These are phyloP conservation scores for Sarcophaga bullata DNA, from an alignment of 1,140 invertebrate genomes.

Conservation along the genomic window DNA sequence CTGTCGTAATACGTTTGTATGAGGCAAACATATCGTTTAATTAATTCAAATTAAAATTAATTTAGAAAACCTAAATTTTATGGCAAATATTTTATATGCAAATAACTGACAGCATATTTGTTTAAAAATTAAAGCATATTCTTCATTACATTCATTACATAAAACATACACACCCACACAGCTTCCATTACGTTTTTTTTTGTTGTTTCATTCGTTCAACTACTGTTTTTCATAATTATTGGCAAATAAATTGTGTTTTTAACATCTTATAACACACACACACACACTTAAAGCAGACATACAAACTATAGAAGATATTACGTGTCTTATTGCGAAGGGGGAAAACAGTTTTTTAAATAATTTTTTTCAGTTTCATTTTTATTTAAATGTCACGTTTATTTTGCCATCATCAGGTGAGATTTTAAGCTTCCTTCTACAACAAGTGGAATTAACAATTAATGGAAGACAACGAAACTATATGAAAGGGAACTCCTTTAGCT, in stretches of 20 bases:
- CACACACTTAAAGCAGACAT: neutral
- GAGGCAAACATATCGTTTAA: too few species aligned
- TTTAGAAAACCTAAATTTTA: too few species aligned
- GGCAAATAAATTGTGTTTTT: neutral
- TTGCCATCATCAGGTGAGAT: neutral
- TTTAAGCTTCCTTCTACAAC: constrained; percentile 14
- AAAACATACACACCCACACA: neutral
- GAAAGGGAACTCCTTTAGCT: constrained; percentile 6
- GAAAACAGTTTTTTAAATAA: too few species aligned
- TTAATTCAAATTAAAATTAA: too few species aligned
- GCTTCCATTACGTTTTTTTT: neutral
- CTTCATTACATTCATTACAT: too few species aligned
- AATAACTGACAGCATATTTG: too few species aligned
- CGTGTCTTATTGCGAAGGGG: neutral
- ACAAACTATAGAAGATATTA: neutral
- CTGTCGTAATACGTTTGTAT: too few species aligned
- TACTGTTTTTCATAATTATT: constrained; percentile 10
- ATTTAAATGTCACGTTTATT: constrained; percentile 19
- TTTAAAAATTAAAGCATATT: too few species aligned
- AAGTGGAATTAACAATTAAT: neutral
- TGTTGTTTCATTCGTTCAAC: neutral
- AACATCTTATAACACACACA: neutral
- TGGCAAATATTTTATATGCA: too few species aligned
- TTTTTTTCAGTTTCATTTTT: too few species aligned
- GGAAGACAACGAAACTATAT: neutral